phyloP scores from a whole-genome alignment of 2,797 vertebrate species.

The Cossypha dichroa region DNA sequence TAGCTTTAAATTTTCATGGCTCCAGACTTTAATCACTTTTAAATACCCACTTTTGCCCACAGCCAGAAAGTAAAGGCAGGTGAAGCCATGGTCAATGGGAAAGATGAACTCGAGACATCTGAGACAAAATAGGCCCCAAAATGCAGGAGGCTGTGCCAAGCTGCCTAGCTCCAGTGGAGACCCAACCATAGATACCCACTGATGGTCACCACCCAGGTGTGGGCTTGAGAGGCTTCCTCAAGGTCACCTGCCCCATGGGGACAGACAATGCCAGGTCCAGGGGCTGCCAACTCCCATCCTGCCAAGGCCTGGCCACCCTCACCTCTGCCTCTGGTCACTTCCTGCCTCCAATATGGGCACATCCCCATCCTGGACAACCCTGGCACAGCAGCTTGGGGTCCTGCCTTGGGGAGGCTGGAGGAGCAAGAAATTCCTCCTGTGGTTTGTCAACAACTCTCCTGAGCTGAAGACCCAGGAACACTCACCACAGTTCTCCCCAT shows the following conservation, averaged over 20 bases:
- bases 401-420: background rate
- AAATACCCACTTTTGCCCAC: background rate
- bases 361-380: background rate
- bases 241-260: background rate
- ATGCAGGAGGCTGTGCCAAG: background rate
- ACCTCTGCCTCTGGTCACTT: background rate
- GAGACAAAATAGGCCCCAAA: background rate
- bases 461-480: background rate
- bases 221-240: background rate
- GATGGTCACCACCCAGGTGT: background rate
- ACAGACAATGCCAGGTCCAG: background rate
- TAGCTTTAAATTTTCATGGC: background rate
- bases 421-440: background rate
- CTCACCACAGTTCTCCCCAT: rapidly evolving
- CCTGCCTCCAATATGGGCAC: background rate
- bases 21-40: background rate
- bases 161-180: background rate
- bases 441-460: background rate
- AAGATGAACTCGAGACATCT: rapidly evolving
- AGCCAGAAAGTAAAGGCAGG: background rate
- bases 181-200: background rate
- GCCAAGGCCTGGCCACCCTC: background rate
- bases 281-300: background rate
- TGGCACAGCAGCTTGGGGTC: background rate
- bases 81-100: background rate